Conservation (phyloP, 2,113 vertebrate genomes). For the Lamprotornis superbus region DNA sequence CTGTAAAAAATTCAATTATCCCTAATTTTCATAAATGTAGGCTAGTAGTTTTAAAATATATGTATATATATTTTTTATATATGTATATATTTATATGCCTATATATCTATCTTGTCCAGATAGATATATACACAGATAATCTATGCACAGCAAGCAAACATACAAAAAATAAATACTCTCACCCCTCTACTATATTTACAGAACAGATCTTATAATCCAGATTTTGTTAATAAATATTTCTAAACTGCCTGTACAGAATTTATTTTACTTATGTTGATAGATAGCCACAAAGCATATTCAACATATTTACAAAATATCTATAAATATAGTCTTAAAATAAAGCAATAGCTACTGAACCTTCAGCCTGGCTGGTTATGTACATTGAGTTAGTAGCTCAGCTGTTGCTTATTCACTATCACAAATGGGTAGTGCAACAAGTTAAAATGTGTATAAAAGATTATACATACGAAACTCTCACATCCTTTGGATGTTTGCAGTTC, state of each 20-base stretch:
- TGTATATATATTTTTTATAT: slow-evolving; percentile 56
- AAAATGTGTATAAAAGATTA: slow-evolving; percentile 87
- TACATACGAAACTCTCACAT: slow-evolving; percentile 85
- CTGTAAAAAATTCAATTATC: slow-evolving; percentile 43
- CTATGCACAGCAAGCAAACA: slow-evolving; percentile 71
- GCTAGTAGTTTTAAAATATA: slow-evolving; percentile 69
- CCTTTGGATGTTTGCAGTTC: slow-evolving; percentile 86
- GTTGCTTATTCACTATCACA: slow-evolving; percentile 72
- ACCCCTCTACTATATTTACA: slow-evolving; percentile 76
- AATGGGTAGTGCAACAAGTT: slow-evolving; percentile 82
- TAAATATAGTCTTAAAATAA: slow-evolving; percentile 79
- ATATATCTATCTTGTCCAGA: slow-evolving; percentile 54
- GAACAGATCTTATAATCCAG: slow-evolving; percentile 71
- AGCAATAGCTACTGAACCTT: slow-evolving; percentile 68
- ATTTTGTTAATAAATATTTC: slow-evolving; percentile 85
- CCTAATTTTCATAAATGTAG: slow-evolving; percentile 47
- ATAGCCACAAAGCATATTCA: slow-evolving; percentile 83
- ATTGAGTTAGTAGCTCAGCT: slow-evolving; percentile 75
- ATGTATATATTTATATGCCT: slow-evolving; percentile 55
- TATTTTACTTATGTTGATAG: slow-evolving; percentile 77
- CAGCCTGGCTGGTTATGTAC: slow-evolving; percentile 73
- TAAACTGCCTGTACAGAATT: slow-evolving; percentile 69
- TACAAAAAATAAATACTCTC: slow-evolving; percentile 85
- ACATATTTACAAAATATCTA: slow-evolving; percentile 79
- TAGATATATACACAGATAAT: slow-evolving; percentile 56